Evolutionary conservation across 2,888 invertebrate genomes (phyloP).

Genomic region (Drosophila imparisetae): DNA sequence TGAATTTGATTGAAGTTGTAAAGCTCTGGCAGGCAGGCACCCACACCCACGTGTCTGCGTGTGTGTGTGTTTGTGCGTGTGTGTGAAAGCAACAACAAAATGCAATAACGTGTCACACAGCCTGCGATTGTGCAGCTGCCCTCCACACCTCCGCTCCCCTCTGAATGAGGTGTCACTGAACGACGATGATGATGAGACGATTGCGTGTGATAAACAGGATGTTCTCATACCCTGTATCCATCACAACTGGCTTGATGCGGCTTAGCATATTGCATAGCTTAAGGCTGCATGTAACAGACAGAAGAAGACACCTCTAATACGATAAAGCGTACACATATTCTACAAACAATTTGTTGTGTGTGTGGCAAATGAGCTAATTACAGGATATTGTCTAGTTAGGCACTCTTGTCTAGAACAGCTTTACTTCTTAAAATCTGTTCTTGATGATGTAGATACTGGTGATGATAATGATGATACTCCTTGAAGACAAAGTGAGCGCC

Average conservation of each 20-base stretch:
- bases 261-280: neutral
- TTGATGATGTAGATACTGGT: conserved; percentile 14
- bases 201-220: conserved; percentile 8
- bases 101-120: conserved; percentile 67
- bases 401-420: neutral
- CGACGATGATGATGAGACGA: conserved; percentile 14
- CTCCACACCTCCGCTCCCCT: conserved; percentile 4
- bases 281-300: neutral
- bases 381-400: neutral
- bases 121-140: conserved; percentile 9
- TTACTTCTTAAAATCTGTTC: neutral
- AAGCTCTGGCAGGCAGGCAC: conserved; percentile 68
- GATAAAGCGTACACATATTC: neutral
- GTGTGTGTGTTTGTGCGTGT: conserved; percentile 10
- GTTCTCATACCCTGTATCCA: neutral
- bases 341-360: neutral
- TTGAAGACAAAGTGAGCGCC: conserved; percentile 53
- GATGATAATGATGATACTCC: conserved; percentile 55
- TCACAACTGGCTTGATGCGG: neutral
- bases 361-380: neutral
- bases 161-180: conserved; percentile 57
- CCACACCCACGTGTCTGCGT: conserved; percentile 6
- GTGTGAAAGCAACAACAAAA: conserved; percentile 56
- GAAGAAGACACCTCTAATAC: neutral
- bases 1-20: conserved; percentile 81